Evolutionary conservation across 2,888 invertebrate genomes (phyloP).

Genomic region (Drosophila anomelani): DNA sequence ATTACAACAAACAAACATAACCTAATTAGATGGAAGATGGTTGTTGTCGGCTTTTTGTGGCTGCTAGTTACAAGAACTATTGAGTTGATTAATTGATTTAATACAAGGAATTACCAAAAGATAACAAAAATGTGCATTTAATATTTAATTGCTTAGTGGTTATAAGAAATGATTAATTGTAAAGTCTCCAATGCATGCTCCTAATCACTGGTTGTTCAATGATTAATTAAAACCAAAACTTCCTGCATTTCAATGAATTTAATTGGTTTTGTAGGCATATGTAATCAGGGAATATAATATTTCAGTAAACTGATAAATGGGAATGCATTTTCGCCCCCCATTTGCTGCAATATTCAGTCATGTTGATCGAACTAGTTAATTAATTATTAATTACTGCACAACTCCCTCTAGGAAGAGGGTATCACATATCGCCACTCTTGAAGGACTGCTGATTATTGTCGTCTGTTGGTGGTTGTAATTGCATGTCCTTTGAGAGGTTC

Average conservation of each 20-base stretch:
- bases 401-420: not conserved
- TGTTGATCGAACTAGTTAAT: constrained; percentile 12
- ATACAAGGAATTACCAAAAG: not conserved
- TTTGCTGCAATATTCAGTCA: not conserved
- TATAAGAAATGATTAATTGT: not conserved
- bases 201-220: not conserved
- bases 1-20: constrained; percentile 79
- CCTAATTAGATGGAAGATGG: constrained; percentile 65
- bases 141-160: not conserved
- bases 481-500: constrained; percentile 47
- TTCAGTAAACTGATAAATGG: constrained; percentile 2
- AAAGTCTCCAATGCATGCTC: too few relatives aligned
- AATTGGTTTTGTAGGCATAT: constrained; percentile 4
- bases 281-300: constrained; percentile 3
- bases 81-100: not conserved
- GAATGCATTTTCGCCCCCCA: not conserved
- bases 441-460: constrained; percentile 40
- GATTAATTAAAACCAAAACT: constrained; percentile 2
- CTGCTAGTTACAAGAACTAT: not conserved
- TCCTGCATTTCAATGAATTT: not conserved
- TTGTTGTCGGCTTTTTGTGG: constrained; percentile 14
- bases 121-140: not conserved
- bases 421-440: constrained; percentile 8
- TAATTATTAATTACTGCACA: constrained; percentile 34
- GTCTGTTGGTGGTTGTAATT: constrained; percentile 55